Evolutionary conservation across 2,888 invertebrate species (phyloP), one percentile per base, ranked within the genome.

Genomic region (Ypsolopha scabrella): DNA sequence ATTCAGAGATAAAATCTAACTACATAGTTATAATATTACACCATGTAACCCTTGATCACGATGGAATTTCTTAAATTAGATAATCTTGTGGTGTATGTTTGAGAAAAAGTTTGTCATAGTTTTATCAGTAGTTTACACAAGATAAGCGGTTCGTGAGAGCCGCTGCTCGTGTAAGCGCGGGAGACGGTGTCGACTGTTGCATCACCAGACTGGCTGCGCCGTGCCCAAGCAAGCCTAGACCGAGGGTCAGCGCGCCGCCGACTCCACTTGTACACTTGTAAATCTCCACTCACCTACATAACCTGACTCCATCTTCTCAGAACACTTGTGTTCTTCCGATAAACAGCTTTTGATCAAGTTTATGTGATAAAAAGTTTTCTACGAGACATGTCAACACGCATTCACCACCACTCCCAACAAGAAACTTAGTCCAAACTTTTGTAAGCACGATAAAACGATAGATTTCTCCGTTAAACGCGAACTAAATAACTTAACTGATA

Each of bases 311-410:
- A 80, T 80, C 59, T 66, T 72, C 62, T 52, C 57, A 54, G 53
- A 60, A 54, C 57, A 11, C 57, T 61, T 65, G 58, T 60, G 56
- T 55, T 54, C 54, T 50, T 53, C 53, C 53, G 54, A 58, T 52
- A 57, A 61, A 61, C 57, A 52, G 57, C 65, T 70, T 62, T 65
- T 57, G 65, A 67, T 71, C 63, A 67, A 72, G 74, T 24, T 67
- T 70, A 61, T 58, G 64, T 68, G 59, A 37, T 68, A 67, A 66
- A 68, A 75, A 75, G 68, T 75, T 70, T 70, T 67, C 65, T 33
- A 60, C 62, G 60, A 74, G 69, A 79, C 83, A 83, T 85, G 72
- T 75, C 82, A 80, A 72, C 71, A 72, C 65, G 58, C 69, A 67
- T 68, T 65, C 64, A 65, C 73, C 24, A 24, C 24, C 24, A 74